These are phyloP conservation scores for Agapetus fuscipes DNA, from an alignment of 2,888 invertebrate genomes.

Conservation along the genomic window DNA sequence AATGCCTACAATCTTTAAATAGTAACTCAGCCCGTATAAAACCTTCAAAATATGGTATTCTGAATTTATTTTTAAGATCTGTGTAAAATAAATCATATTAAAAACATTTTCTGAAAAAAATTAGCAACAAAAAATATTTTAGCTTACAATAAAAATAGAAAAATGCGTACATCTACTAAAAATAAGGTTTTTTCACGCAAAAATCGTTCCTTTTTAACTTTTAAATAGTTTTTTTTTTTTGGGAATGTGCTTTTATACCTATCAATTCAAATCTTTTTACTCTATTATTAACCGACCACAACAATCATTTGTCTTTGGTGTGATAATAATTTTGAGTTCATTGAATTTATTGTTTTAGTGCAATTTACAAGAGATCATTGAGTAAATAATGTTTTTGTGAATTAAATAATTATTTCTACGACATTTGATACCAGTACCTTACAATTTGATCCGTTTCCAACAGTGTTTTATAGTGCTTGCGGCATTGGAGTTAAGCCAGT, in stretches of 20 bases:
- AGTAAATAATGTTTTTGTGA: not conserved
- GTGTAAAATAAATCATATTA: too few species aligned
- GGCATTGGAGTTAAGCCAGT: slow-evolving; percentile 12
- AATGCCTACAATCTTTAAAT: too few species aligned
- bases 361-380: not conserved
- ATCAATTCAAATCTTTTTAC: not conserved
- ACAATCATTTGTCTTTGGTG: slow-evolving; percentile 2
- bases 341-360: slow-evolving; percentile 3
- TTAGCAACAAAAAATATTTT: too few species aligned
- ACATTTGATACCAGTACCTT: not conserved
- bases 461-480: not conserved
- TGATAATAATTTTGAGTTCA: not conserved
- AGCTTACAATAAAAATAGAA: not conserved
- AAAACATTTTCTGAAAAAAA: too few species aligned
- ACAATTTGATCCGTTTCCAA: not conserved
- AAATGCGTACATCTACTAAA: not conserved
- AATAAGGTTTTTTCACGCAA: too few species aligned
- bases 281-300: not conserved
- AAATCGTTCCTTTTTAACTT: too few species aligned
- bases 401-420: not conserved
- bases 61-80: too few species aligned
- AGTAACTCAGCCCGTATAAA: too few species aligned
- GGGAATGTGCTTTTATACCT: too few species aligned
- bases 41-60: too few species aligned
- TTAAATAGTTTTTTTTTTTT: too few species aligned